Base-by-base conservation (phyloP, 2,113 vertebrate genomes). In the Nyctibius bracteatus region DNA sequence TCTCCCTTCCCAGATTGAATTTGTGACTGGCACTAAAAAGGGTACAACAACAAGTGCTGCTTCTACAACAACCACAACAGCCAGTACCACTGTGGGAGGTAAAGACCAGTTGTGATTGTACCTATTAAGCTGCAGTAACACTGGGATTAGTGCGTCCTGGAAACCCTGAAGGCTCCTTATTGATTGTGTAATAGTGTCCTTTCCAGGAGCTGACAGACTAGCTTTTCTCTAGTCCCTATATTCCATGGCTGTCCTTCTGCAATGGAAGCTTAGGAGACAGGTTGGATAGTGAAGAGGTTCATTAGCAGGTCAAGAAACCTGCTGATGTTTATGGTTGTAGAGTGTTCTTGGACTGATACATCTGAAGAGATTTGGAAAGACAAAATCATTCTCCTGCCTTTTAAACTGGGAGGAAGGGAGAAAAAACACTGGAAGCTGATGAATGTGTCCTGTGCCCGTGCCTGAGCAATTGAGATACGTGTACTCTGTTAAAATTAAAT, bases 21-120 rank as follows among this genome's bases (percentile, higher is more conserved):
- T 99, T 98, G 99, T 99, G 94, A 99, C 99, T 0, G 99, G 99
- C 91, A 99, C 99, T 49, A 99, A 99, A 97, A 99, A 99, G 70
- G 99, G 99, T 12, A 99, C 99, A 74, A 99, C 98, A 14, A 98
- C 98, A 92, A 99, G 94, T 10, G 97, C 99, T 30, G 74, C 99
- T 0, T 98, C 99, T 33, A 97, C 98, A 54, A 99, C 99, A 23
- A 98, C 98, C 81, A 99, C 98, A 89, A 98, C 97, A 31, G 97
- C 98, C 96, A 99, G 98, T 95, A 98, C 99, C 28, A 98, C 99
- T 1, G 98, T 98, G 9, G 98, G 99, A 98, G 99, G 99, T 99
- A 98, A 93, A 41, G 59, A 65, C n/a, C n/a, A 14, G 9, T 28
- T 91, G 59, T 54, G 47, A 11, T 37, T 92, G 35, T 52, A 21